Evolutionary conservation across 53 echinoderm and acorn worm species (phyloP), one percentile per base, ranked within the genome.

Genomic region (Zoroaster sp.): DNA sequence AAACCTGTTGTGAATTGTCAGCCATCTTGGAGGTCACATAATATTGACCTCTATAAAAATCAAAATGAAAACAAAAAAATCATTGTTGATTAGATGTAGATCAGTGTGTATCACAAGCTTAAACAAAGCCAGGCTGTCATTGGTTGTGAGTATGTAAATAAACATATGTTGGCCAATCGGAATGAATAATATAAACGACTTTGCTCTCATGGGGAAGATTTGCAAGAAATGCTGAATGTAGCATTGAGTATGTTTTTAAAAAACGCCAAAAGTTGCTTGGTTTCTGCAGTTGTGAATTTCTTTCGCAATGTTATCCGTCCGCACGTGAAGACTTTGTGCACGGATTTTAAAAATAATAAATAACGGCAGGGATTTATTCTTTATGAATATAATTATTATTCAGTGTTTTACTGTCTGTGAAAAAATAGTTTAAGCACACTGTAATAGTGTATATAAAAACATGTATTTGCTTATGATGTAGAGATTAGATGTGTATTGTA

Each of bases 311-410:
- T 81, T 71, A 37, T 85, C 71, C 71, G 85, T 71, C 71, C 85
- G 66, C 79, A 38, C 39, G 2, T 55, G 75, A 46, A 75, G 33
- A 31, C 5, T 75, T 75, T 75, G 63, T 38, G 79, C 49, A 49
- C 71, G 85, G 71, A 70, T 70, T 30, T 21, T 35, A 25, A 75
- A 25, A 82, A 42, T 66, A 52, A 35, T 70, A 70, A 44, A 85
- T 79, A 55, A 79, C 85, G 85, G 85, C 85, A 85, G 85, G 85
- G 85, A 85, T 85, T 85, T 51, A 55, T 66, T 85, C 36, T 49
- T 49, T 71, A 44, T 71, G 85, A 49, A 70, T 70, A 35, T 35
- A 49, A 71, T 36, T 85, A 70, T 44, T 83, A 68, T 67, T 18
- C 12, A 32, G 44, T 80, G 37, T 80, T 40, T 66, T 51, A 81